Conservation (phyloP, 2,113 vertebrate genomes). For the Hyla sarda region DNA sequence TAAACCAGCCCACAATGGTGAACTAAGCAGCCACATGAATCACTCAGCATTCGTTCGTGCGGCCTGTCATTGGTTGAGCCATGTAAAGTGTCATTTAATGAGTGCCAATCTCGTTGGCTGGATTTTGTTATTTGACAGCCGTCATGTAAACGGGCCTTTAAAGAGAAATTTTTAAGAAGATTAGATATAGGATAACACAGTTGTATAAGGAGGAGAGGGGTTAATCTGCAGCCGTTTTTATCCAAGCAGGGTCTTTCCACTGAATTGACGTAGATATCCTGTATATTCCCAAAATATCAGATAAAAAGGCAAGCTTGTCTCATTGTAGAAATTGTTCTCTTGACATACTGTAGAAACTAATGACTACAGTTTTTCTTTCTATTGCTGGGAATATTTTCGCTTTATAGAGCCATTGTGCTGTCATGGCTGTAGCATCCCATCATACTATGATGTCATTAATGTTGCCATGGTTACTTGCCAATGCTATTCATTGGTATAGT, state of each 20-base stretch:
- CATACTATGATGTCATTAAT: slow-evolving; percentile 31
- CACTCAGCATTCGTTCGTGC: too few relatives aligned
- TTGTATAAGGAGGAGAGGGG: too few relatives aligned
- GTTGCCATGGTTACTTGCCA: slow-evolving; percentile 23
- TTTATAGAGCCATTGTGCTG: slow-evolving; percentile 21
- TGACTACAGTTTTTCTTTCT: not conserved
- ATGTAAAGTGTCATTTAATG: too few relatives aligned
- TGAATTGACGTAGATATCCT: not conserved
- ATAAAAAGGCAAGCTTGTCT: not conserved
- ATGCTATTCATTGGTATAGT: slow-evolving; percentile 39
- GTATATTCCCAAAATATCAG: not conserved
- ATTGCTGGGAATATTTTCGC: not conserved
- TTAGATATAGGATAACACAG: too few relatives aligned
- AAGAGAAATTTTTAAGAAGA: too few relatives aligned
- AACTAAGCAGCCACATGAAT: too few relatives aligned
- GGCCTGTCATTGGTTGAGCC: too few relatives aligned
- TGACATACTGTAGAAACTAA: not conserved
- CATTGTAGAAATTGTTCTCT: not conserved
- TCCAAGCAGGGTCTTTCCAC: not conserved
- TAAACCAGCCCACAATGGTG: too few relatives aligned
- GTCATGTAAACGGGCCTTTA: too few relatives aligned
- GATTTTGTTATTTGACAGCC: too few relatives aligned
- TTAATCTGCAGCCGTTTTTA: too few relatives aligned
- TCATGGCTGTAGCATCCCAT: slow-evolving; percentile 21
- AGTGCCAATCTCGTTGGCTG: too few relatives aligned